These are phyloP conservation scores for Lathamus discolor DNA, from an alignment of 2,113 vertebrate genomes.

Conservation along the genomic window DNA sequence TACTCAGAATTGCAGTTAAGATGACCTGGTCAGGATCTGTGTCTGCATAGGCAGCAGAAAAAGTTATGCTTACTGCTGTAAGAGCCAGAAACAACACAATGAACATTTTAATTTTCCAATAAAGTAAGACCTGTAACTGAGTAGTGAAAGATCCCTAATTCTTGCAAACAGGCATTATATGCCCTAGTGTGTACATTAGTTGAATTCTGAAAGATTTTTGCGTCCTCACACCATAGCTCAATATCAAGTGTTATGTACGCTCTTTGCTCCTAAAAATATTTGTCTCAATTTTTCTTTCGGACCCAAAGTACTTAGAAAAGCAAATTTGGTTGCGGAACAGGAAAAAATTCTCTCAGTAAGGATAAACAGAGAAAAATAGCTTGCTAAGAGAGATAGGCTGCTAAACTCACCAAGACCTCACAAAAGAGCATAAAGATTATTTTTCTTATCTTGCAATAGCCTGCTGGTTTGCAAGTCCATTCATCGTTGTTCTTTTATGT, in stretches of 20 bases:
- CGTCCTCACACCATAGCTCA: neutral
- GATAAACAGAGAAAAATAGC: neutral
- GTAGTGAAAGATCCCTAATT: neutral
- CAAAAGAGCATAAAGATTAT: neutral
- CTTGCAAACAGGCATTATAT: neutral
- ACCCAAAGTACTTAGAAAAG: neutral
- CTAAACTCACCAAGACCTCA: neutral
- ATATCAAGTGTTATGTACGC: neutral
- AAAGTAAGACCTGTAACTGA: neutral
- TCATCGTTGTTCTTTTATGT: neutral
- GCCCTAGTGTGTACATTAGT: fast-evolving
- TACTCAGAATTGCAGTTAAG: neutral
- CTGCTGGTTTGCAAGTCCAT: neutral
- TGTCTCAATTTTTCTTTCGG: neutral
- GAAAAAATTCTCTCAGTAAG: neutral
- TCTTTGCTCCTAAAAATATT: neutral
- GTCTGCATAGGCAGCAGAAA: neutral
- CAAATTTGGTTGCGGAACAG: neutral
- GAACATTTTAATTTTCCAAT: neutral
- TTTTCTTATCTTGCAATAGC: neutral
- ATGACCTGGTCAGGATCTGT: neutral
- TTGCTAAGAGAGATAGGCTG: neutral
- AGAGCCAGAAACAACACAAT: neutral
- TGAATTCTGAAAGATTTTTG: neutral
- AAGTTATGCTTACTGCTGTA: neutral